These are phyloP conservation scores for Catharus bicknelli DNA, from an alignment of 2,113 vertebrate genomes.

Conservation along the genomic window DNA sequence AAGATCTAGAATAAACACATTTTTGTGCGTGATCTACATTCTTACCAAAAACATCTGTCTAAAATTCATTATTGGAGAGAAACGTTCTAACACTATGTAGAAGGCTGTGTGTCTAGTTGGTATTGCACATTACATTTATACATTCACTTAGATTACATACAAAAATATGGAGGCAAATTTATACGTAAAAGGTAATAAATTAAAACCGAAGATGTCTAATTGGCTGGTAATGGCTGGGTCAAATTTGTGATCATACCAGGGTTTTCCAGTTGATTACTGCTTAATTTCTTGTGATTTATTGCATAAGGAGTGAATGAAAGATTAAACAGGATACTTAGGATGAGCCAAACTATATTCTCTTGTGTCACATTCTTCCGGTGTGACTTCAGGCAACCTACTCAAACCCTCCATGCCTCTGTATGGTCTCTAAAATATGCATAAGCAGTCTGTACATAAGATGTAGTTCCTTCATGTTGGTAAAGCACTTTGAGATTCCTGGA, in stretches of 20 bases:
- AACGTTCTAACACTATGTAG: background rate
- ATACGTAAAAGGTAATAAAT: background rate
- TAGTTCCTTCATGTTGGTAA: background rate
- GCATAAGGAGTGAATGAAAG: background rate
- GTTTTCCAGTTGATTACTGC: background rate
- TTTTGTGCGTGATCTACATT: background rate
- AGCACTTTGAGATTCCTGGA: constrained; percentile 2
- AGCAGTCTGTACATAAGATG: background rate
- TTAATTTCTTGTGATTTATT: background rate
- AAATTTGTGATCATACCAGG: background rate
- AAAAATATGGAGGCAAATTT: background rate
- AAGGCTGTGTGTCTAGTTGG: background rate
- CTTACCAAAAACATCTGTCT: background rate
- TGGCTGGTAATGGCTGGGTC: background rate
- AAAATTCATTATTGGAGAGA: background rate
- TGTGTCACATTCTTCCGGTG: background rate
- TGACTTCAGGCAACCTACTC: background rate
- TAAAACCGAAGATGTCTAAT: background rate
- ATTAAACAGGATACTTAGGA: background rate
- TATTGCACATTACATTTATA: background rate
- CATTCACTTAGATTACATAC: background rate
- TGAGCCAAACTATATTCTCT: background rate
- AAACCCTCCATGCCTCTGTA: background rate
- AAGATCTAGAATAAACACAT: background rate
- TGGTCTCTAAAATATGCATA: background rate